Evolutionary conservation across 2,888 invertebrate species (phyloP).

Genomic region (Apocheima hispidaria): DNA sequence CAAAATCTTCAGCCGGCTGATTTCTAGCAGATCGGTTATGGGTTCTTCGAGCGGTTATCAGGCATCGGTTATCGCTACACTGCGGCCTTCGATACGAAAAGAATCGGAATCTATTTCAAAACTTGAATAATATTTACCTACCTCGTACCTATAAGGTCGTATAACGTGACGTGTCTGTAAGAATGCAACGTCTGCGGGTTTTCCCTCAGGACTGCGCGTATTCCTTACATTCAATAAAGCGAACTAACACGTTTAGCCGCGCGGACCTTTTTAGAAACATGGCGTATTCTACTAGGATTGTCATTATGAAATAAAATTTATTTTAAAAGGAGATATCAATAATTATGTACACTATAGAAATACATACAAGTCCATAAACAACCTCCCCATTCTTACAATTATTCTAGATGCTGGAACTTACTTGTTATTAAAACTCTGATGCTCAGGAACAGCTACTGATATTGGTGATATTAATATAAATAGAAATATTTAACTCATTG

Average conservation of each 20-base stretch:
- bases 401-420: too few relatives aligned
- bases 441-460: too few relatives aligned
- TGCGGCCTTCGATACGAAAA: background rate
- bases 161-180: constrained; percentile 14
- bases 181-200: constrained; percentile 24
- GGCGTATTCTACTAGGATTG: constrained; percentile 8
- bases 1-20: too few relatives aligned
- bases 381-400: too few relatives aligned
- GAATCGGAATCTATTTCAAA: background rate
- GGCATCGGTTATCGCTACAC: too few relatives aligned
- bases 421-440: too few relatives aligned
- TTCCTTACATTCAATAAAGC: constrained; percentile 46
- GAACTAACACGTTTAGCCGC: constrained; percentile 33
- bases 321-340: background rate
- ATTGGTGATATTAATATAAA: too few relatives aligned
- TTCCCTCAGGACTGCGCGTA: constrained; percentile 40
- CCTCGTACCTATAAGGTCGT: background rate
- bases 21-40: too few relatives aligned
- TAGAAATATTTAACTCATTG: too few relatives aligned
- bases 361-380: too few relatives aligned
- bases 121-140: constrained; percentile 10
- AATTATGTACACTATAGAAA: too few relatives aligned
- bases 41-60: too few relatives aligned
- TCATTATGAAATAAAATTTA: background rate
- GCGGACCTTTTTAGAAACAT: constrained; percentile 26